Base-by-base conservation (phyloP, 2,888 invertebrate genomes). In the Helicoverpa assulta region DNA sequence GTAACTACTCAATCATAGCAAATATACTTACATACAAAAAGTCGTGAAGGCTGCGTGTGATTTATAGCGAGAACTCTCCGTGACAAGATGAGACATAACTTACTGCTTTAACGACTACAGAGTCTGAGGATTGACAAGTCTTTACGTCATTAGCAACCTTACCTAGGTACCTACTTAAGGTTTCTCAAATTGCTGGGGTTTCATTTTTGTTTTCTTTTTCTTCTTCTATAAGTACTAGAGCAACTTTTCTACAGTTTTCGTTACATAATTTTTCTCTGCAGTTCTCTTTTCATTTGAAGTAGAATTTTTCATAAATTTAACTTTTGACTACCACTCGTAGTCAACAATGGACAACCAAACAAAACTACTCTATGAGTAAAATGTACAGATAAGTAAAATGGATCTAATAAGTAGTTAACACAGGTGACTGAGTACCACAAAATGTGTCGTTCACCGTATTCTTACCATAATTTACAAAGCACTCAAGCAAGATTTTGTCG, bases 401-500 rank as follows among this genome's bases (percentile, higher is more conserved):
- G 1, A 33, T 21, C 26, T 26, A 26, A 26, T 2, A 33, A 21
- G 19, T 50, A 16, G 14, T 57, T 10, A 37, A 10, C n/a, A 43
- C 26, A 51, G 26, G 21, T 19, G 21, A 29, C 29, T 18, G 10
- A 33, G n/a, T 21, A 51, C 37, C 29, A 58, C 52, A 55, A 65
- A 74, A 74, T 65, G 58, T 70, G 33, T 53, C 43, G 10, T 66
- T 80, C 54, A 47, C 29, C 50, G 43, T 43, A 53, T 51, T 43
- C 62, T 62, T 64, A 73, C 21, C 62, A 77, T 81, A 81, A 67
- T 37, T 78, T 52, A 78, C 65, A 66, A 73, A 78, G 59, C 60
- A 64, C 54, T 78, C 73, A 77, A 75, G 6, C 76, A 70, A 72
- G 81, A 79, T 83, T 81, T 81, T 76, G 82, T 86, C 81, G 66